Evolutionary conservation across 2,888 invertebrate species (phyloP).

Genomic region (Drosophila histrio): DNA sequence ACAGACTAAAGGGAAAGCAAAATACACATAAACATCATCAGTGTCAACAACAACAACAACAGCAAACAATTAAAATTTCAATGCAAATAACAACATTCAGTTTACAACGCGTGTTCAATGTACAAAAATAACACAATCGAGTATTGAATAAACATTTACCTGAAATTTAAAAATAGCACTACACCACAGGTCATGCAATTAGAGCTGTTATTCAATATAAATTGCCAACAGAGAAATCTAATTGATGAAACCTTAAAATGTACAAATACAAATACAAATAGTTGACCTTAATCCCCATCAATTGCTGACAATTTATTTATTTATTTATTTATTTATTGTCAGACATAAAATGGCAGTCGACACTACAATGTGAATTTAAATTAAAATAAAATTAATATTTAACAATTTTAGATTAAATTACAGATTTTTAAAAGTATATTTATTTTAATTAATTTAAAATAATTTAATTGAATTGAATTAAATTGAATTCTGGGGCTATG

Average conservation of each 20-base stretch:
- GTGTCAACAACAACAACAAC: slow-evolving; percentile 59
- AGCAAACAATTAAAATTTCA: slow-evolving; percentile 62
- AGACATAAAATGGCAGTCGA: too few species aligned
- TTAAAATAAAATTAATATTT: too few species aligned
- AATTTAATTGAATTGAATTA: too few species aligned
- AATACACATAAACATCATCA: slow-evolving; percentile 18
- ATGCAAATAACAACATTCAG: slow-evolving; percentile 39
- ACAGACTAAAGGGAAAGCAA: slow-evolving; percentile 2
- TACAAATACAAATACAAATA: not conserved
- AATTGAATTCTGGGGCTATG: too few species aligned
- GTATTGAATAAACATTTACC: slow-evolving; percentile 54
- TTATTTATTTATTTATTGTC: too few species aligned
- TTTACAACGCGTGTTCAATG: slow-evolving; percentile 28
- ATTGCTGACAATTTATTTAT: too few species aligned
- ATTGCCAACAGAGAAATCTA: not conserved
- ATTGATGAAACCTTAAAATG: not conserved
- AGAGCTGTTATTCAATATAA: not conserved
- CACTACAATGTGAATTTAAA: too few species aligned
- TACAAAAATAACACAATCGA: slow-evolving; percentile 50
- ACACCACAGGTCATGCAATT: slow-evolving; percentile 6
- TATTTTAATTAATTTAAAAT: too few species aligned
- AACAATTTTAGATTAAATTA: too few species aligned
- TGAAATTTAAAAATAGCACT: slow-evolving; percentile 21
- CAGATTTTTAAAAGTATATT: too few species aligned
- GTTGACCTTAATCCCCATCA: slow-evolving; percentile 1